phyloP scores from a whole-genome alignment of 2,113 vertebrate genomes.

The Falcunculus frontatus region DNA sequence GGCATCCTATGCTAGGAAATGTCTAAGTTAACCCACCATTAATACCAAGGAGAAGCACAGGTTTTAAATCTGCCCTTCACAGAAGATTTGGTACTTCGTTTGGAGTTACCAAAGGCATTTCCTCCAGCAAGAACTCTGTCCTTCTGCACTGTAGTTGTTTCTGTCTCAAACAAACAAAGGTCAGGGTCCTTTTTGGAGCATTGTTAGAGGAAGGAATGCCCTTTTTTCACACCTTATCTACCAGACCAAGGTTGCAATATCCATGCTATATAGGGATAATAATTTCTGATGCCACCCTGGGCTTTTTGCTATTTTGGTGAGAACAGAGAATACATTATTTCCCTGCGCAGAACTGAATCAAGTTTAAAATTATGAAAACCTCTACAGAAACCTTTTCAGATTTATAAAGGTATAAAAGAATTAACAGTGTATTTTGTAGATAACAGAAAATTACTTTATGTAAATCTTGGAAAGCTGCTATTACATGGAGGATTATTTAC shows the following conservation, averaged over 20 bases:
- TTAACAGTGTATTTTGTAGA: neutral
- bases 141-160: neutral
- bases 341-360: neutral
- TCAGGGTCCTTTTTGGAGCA: neutral
- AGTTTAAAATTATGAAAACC: neutral
- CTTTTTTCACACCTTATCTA: neutral
- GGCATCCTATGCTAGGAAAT: neutral
- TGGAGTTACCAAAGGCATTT: neutral
- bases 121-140: neutral
- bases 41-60: neutral
- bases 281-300: neutral
- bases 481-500: neutral
- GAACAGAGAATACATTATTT: neutral
- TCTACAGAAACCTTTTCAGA: neutral
- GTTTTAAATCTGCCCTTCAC: neutral
- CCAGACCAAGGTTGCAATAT: neutral
- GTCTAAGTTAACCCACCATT: neutral
- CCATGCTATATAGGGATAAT: neutral
- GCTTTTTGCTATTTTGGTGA: neutral
- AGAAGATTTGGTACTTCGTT: neutral
- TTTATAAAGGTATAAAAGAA: neutral
- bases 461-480: neutral
- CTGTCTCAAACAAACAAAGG: neutral
- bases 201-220: neutral
- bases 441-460: neutral